Evolutionary conservation across 2,113 vertebrate genomes (phyloP), one percentile per base, ranked within the genome.

Genomic region (Rhinolophus sinicus): DNA sequence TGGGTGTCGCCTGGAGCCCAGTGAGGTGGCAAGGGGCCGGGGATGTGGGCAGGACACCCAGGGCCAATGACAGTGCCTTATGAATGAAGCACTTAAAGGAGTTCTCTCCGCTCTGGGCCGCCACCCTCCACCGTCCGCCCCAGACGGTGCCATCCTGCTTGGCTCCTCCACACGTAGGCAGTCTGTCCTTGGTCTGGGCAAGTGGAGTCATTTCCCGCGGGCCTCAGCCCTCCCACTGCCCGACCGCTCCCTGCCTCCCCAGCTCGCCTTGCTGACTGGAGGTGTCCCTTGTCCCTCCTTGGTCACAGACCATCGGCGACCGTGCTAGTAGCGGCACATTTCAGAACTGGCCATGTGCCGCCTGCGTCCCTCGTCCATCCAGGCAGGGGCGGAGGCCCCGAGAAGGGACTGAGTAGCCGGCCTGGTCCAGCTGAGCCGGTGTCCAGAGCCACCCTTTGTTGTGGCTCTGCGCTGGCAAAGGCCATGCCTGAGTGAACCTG

Each of bases 111-210:
- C 4, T 8, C 44, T 67, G 56, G 77, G 15, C 21, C 4, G 0
- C 19, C 10, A 2, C 10, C 30, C 8, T 24, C 47, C 47, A 12
- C 47, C 47, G 0, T 8, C 26, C 1, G 1, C 16, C 16, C 8
- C 38, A 4, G 35, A 13, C 5, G 2, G 2, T 8, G 2, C 33
- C 0, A 0, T 0, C 8, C 22, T 28, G 18, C 14, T 7, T 16
- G 72, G 28, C 13, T 19, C 22, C 47, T 75, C 13, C 44, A 5
- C 30, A 12, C 56, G 21, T 5, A 4, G 0, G 2, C 19, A 47
- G 1, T 62, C 9, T 54, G 35, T 65, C 38, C 64, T n/a, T 0
- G 16, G 58, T 47, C 69, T 30, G 35, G 65, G 50, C 13, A 28
- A 1, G 22, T n/a, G 15, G 16, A 6, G 50, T 38, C 2, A 0